A percentile compares a stretch with the other conserved stretches of the same genome.
These are phyloP conservation scores for Alethe diademata DNA, from an alignment of 2,113 vertebrate genomes.

Conservation along the genomic window DNA sequence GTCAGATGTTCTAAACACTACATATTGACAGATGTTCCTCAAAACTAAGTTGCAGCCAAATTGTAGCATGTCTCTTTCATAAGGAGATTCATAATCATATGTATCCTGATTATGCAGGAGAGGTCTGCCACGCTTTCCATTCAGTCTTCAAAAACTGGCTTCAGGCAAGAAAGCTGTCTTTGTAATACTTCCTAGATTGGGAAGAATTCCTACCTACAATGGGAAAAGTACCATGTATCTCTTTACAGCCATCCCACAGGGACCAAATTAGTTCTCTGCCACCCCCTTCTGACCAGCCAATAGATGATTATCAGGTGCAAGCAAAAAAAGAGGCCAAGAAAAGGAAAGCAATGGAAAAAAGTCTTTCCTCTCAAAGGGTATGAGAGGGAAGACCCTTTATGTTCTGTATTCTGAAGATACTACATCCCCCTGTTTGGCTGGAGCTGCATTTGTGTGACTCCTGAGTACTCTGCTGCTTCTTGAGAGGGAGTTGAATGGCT, in stretches of 20 bases:
- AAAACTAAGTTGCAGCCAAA: background rate
- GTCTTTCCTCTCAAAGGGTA: background rate
- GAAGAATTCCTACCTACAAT: accelerated
- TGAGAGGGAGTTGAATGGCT: background rate
- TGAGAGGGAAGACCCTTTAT: background rate
- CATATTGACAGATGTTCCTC: background rate
- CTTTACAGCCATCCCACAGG: background rate
- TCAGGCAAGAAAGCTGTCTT: background rate
- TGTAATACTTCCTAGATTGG: background rate
- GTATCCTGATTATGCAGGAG: background rate
- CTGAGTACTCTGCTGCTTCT: background rate
- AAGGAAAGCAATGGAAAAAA: background rate
- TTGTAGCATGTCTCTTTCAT: background rate
- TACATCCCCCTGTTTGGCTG: background rate
- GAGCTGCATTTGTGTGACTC: background rate
- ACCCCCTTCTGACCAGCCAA: background rate
- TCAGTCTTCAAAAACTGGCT: background rate
- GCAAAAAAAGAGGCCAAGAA: background rate
- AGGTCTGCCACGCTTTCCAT: accelerated
- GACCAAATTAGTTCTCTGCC: background rate
- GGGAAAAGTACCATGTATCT: background rate
- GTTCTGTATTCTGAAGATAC: background rate
- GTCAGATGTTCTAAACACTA: background rate
- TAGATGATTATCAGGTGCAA: background rate
- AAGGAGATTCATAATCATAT: background rate